Percentiles rank a stretch among this genome's conserved stretches.
phyloP scores from a whole-genome alignment of 2,888 invertebrate genomes.

The Morpho helenor region DNA sequence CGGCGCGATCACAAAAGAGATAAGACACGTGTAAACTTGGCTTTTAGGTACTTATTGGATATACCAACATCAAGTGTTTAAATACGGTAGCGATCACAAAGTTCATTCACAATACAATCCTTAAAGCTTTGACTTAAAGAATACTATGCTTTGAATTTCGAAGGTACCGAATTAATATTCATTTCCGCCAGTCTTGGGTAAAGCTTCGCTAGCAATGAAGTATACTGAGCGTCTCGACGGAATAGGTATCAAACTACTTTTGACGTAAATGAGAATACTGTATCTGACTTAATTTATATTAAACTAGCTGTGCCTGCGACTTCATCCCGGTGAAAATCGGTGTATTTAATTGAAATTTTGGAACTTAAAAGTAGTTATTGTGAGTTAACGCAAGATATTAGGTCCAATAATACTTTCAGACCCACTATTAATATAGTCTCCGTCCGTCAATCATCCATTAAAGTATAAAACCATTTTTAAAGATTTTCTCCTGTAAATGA shows the following conservation, averaged over 20 bases:
- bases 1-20: neutral
- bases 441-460: too few relatives aligned
- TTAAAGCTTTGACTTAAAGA: neutral
- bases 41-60: conserved; percentile 39
- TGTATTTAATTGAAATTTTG: too few relatives aligned
- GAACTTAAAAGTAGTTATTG: too few relatives aligned
- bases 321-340: too few relatives aligned
- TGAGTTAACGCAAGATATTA: too few relatives aligned
- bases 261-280: neutral
- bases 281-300: neutral
- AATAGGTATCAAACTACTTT: conserved; percentile 3
- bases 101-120: neutral
- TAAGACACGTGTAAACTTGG: conserved; percentile 25
- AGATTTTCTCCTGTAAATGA: too few relatives aligned
- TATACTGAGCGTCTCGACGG: conserved; percentile 11
- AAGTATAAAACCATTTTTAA: too few relatives aligned
- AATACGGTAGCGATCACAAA: conserved; percentile 31
- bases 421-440: too few relatives aligned
- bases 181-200: conserved; percentile 18
- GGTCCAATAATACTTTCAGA: too few relatives aligned
- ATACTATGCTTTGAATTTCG: neutral
- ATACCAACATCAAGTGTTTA: conserved; percentile 44
- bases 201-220: conserved; percentile 18
- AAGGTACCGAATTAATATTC: conserved; percentile 18
- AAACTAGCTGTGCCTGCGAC: neutral